Base-by-base conservation (phyloP, 2,113 vertebrate species). In the Plecturocebus donacophilus region DNA sequence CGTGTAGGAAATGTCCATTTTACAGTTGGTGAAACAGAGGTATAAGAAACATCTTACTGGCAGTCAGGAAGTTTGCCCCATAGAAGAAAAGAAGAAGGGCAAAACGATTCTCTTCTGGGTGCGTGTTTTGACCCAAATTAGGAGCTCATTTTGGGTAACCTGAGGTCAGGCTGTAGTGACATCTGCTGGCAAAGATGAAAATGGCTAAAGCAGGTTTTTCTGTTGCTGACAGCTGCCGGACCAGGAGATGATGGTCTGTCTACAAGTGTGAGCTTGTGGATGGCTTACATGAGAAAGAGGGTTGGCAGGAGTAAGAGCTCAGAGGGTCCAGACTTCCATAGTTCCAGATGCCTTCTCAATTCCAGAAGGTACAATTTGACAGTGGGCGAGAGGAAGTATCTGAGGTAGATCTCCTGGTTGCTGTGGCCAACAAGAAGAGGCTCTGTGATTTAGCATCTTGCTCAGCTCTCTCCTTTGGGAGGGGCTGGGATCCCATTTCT, bases 161-260 rank as follows among this genome's bases (percentile, higher is more conserved):
- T n/a, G 86, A 93, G 97, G 96, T 93, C 97, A 96, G 95, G 84
- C 87, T 96, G 83, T 87, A 97, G 97, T 97, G 97, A 97, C 97
- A 98, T 94, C 97, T 98, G 91, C 97, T 98, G 97, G 97, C 93
- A 95, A 87, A 85, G 77, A 84, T 4, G 13, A 68, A 93, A 61
- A 64, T 97, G 95, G 84, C 40, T 45, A 49, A 79, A 85, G 76
- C 82, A 96, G 95, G n/a, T 68, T 95, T 97, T 94, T 97, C 96
- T 95, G 97, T 93, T 94, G 93, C 87, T 87, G 91, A 52, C 70
- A 1, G 73, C 84, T 75, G 20, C 40, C 3, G 2, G 42, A 92
- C n/a, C 75, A 23, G 75, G 80, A 84, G 70, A 66, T 12, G 42
- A 84, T n/a, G 71, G 40, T 9, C 20, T 3, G 1, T 42, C 13